A percentile compares a stretch with the other conserved stretches of the same genome.
Evolutionary conservation across 92 coral and sea anemone species (phyloP).

Genomic region (Parazoanthus swiftii): DNA sequence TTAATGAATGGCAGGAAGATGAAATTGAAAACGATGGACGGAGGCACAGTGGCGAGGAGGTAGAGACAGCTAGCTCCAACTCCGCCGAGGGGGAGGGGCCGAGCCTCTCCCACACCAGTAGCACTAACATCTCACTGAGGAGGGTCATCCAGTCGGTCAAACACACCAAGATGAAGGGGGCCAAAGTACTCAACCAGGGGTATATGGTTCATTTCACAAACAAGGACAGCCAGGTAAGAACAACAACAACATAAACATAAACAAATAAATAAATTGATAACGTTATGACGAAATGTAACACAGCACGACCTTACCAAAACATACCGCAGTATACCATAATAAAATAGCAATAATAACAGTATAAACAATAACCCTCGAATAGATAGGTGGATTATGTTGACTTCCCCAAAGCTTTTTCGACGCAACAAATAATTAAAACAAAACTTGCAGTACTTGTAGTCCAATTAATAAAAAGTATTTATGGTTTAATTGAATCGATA

Average conservation of each 20-base stretch:
- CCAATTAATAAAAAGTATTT: no score
- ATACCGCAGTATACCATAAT: no score
- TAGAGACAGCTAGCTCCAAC: slow-evolving; percentile 69
- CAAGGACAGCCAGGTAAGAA: slow-evolving; percentile 87
- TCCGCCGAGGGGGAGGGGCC: slow-evolving; percentile 67
- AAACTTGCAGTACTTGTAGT: no score
- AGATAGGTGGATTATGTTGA: no score
- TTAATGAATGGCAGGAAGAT: slow-evolving; percentile 58
- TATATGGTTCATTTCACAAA: slow-evolving; percentile 98
- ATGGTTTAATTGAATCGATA: no score
- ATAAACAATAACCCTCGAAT: no score
- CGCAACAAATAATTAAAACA: no score
- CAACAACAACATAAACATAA: background rate
- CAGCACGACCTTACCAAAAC: no score
- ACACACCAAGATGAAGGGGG: slow-evolving; percentile 95
- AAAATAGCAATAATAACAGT: no score
- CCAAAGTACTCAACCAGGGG: slow-evolving; percentile 96
- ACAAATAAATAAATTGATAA: no score
- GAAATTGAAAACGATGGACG: slow-evolving; percentile 64
- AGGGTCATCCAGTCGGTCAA: slow-evolving; percentile 96
- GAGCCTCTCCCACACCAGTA: slow-evolving; percentile 72
- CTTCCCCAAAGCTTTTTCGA: no score
- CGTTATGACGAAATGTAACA: no score
- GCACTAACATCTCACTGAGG: slow-evolving; percentile 89
- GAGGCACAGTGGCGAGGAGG: slow-evolving; percentile 76